phyloP scores from a whole-genome alignment of 2,113 vertebrate genomes.

The Mastomys coucha region DNA sequence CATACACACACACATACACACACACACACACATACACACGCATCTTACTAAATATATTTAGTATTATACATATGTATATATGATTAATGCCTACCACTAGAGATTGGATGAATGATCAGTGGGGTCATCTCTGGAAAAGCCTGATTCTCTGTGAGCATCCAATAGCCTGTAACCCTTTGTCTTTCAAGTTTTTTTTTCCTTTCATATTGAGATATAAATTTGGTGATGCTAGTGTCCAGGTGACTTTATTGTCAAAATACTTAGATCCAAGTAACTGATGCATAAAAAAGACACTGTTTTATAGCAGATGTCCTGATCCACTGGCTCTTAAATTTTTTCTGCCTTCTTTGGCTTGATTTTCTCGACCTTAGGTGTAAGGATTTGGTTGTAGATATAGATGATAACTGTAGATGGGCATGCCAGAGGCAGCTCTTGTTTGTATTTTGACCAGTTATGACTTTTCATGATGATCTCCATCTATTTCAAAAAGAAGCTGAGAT shows the following conservation, averaged over 20 bases:
- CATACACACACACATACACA: neutral
- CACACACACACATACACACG: neutral
- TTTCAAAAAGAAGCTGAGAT: neutral
- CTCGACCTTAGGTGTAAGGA: neutral
- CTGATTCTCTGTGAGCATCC: neutral
- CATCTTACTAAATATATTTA: neutral
- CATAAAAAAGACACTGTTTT: neutral
- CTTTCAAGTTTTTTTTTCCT: neutral
- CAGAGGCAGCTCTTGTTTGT: neutral
- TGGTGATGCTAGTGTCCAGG: neutral
- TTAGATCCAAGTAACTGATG: neutral
- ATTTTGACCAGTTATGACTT: neutral
- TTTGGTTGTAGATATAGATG: neutral
- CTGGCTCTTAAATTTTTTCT: neutral
- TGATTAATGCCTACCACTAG: neutral
- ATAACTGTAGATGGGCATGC: neutral
- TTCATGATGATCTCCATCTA: neutral
- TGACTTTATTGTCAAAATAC: neutral
- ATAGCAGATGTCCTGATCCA: neutral
- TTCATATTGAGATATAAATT: neutral
- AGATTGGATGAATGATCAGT: neutral
- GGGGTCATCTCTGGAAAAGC: too few species aligned
- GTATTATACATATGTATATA: too few species aligned
- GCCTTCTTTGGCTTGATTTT: neutral
- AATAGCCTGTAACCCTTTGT: neutral